Base-by-base conservation (phyloP, 2,888 invertebrate species). In the Bembecia ichneumoniformis region DNA sequence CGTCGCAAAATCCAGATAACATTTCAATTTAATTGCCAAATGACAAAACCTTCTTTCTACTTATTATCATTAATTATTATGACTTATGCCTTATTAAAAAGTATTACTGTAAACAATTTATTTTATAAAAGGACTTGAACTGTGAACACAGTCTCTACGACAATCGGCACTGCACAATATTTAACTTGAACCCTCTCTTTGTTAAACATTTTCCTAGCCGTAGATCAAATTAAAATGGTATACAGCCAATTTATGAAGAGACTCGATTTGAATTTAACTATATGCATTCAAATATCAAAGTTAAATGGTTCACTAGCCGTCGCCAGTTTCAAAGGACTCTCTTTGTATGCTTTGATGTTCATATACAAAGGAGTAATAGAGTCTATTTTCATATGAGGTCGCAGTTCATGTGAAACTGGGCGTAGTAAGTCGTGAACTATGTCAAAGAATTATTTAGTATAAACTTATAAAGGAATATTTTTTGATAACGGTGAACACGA, bases 391-490 rank as follows among this genome's bases (percentile, higher is more conserved):
- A 11, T 13, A 40, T 14, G 14, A 15, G 9, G 44, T 44, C 17
- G 16, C 3, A 44, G 17, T 13, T 44, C 44, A 16, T 1, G 17
- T 15, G 1, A 11, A 15, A 4, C 44, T 44, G 17, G 17, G 2
- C 40, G 44, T 11, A 10, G 17, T 14, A 2, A 47, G 47, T 43
- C 35, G 40, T 17, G 36, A 20, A 40, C 20, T 43, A 15, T 36
- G 11, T 47, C 3, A 36, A 47, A 28, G 20, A 28, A 47, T 47
- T 47, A 47, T 40, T 47, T 43, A 47, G 47, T 40, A 35, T 16
- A 48, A 40, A 49, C 47, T 51, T 51, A 47, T 17, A 44, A 14
- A 49, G 48, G 49, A 47, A 40, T 49, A 47, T 44, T 49, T 13
- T 44, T 44, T 16, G 13, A 2, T n/a, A 14, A 9, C 44, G 7